phyloP scores from a whole-genome alignment of 2,888 invertebrate genomes.

The Drosophila nr. fundita region DNA sequence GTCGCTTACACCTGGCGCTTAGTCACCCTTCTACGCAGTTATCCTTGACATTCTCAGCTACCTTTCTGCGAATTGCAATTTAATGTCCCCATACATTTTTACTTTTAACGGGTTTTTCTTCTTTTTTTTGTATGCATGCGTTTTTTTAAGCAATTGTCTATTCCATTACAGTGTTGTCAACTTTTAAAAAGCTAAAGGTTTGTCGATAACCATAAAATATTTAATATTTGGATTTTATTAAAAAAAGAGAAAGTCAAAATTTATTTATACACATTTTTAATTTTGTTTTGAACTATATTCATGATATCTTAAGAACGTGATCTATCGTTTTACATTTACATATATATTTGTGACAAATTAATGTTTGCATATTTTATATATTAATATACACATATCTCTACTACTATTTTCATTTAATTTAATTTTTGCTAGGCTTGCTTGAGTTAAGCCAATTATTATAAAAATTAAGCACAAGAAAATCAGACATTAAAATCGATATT shows the following conservation, averaged over 20 bases:
- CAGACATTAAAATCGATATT: background rate
- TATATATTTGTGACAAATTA: background rate
- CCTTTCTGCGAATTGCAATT: conserved; percentile 50
- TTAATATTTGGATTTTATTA: background rate
- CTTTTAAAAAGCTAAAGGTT: background rate
- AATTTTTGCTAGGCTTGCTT: background rate
- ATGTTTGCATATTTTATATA: background rate
- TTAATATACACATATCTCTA: background rate
- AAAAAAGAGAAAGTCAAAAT: background rate
- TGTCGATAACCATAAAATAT: background rate
- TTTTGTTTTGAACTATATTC: background rate
- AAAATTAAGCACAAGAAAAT: background rate
- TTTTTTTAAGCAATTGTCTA: conserved; percentile 41
- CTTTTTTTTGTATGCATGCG: conserved; percentile 12
- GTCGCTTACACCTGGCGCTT: conserved; percentile 58
- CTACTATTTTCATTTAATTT: background rate
- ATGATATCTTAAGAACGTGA: background rate
- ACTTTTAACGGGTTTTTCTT: conserved; percentile 53
- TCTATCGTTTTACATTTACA: background rate
- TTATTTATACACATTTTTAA: background rate
- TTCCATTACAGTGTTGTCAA: background rate
- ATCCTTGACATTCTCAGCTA: conserved; percentile 57
- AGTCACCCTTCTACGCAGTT: conserved; percentile 59
- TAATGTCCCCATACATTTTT: conserved; percentile 39
- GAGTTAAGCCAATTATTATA: background rate